phyloP scores from a whole-genome alignment of 2,888 invertebrate genomes.

The Oscheius sp. region DNA sequence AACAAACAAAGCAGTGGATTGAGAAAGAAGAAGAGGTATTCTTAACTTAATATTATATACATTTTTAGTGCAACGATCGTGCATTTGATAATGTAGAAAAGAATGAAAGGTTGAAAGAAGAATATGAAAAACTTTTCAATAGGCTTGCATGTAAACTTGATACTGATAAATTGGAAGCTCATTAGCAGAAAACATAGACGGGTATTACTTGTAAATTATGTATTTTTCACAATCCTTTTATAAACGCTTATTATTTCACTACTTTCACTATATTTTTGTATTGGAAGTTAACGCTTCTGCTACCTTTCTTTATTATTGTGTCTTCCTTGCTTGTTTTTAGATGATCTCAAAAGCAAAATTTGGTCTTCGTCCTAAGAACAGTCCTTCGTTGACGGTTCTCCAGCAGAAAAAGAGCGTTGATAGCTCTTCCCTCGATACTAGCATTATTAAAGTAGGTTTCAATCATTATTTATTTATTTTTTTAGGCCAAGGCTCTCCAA shows the following conservation, averaged over 20 bases:
- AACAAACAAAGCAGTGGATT: neutral
- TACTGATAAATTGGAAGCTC: neutral
- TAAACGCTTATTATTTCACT: neutral
- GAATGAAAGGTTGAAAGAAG: neutral
- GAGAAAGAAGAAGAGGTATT: neutral
- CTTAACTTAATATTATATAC: neutral
- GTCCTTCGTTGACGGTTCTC: constrained; percentile 11
- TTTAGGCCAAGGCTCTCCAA: neutral
- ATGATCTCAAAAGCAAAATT: neutral
- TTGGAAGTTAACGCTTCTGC: neutral
- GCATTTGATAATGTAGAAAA: neutral
- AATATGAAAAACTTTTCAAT: constrained; percentile 11
- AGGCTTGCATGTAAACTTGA: neutral
- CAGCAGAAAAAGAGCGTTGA: constrained; percentile 25
- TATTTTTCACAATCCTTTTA: neutral
- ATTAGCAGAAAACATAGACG: neutral
- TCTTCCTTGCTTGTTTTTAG: neutral
- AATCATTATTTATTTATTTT: neutral
- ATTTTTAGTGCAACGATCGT: neutral
- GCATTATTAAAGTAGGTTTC: constrained; percentile 4
- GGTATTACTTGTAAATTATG: neutral
- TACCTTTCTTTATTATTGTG: neutral
- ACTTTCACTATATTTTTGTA: neutral
- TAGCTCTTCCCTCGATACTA: neutral
- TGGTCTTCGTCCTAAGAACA: constrained; percentile 21